Evolutionary conservation across 2,888 invertebrate species (phyloP), one percentile per base, ranked within the genome.

Genomic region (Agonopterix heracliana): DNA sequence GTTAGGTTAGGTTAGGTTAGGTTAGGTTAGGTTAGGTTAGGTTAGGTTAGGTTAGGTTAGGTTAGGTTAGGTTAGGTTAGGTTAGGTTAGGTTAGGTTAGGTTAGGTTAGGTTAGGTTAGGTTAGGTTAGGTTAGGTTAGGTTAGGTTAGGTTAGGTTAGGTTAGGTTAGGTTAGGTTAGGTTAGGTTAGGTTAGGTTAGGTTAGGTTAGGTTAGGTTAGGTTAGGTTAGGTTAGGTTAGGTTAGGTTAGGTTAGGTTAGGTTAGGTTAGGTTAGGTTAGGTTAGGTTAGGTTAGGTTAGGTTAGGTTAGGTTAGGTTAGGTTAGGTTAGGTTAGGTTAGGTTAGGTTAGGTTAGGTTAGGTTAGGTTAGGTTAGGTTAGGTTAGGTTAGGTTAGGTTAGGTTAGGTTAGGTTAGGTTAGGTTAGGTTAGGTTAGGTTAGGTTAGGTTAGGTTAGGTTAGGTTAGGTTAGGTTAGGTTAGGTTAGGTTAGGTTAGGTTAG

Each of bases 391-490:
- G n/a, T n/a, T n/a, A n/a, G n/a, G 45, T 49, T 46, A 46, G 49
- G 45, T 49, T 46, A 49, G 49, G 49, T 49, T 49, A 49, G 49
- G 49, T 49, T 49, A 49, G 35, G 49, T 49, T 49, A 48, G 48
- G 51, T 51, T 51, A 48, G 51, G 51, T 51, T 52, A 48, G 52
- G 49, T 48, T 45, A 45, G 48, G 44, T 48, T 45, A 35, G 35
- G 52, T 52, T 52, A 52, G 52, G 52, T 52, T 52, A 52, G 58
- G 58, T 58, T 54, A 54, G 58, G 57, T 57, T 59, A 58, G 58
- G 60, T 57, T 60, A 58, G 60, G 60, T 60, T 57, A 59, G 59
- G 61, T 61, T 59, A 61, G 60, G 61, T 60, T 60, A 60, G 60
- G 60, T 60, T 60, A 57, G 60, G 60, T 60, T 43, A 53, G 55